Evolutionary conservation across 1,140 invertebrate species (phyloP), one percentile per base, ranked within the genome.

Genomic region (Portunus trituberculatus): DNA sequence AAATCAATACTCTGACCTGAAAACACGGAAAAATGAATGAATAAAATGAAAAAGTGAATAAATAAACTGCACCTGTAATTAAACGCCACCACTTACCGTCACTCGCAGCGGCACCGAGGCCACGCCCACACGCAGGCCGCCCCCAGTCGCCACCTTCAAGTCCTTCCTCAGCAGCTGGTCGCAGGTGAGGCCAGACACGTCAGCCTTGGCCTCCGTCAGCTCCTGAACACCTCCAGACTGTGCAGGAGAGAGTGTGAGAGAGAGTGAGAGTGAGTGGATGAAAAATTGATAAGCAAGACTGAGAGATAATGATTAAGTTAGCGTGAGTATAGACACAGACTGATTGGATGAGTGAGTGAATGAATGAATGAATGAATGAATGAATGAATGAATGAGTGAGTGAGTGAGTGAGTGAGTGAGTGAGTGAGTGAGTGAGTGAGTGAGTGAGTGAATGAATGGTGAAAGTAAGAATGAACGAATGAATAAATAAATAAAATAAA

Each of bases 91-190:
- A 76, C 20, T 25, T 20, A 76, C 67, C 67, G 67, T n/a, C 32
- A 92, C 90, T n/a, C 46, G 87, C 91, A 59, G 87, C 31, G n/a
- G 91, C 91, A 52, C 52, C n/a, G 59, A 95, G 86, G 45, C 67
- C 76, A 25, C 32, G 20, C 82, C 94, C 25, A 95, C 52, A 4
- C 20, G 46, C 8, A 95, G 29, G 8, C 76, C 83, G 3, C 48
- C 39, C 29, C 76, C 91, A 1, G 46, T 28, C 3, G 67, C 91
- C n/a, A 95, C 94, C 84, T 95, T 95, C 46, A 87, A 31, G 84
- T 95, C 94, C 91, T 95, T 95, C 84, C 94, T 87, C 48, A 95
- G 48, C 31, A 95, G 84, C 83, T 95, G 82, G 7, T 95, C 94
- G 8, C 82, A 45, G 48, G 90, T 95, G 31, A 95, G 84, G 52